phyloP scores from a whole-genome alignment of 2,797 vertebrate species.

The Leucoraja ocellata region DNA sequence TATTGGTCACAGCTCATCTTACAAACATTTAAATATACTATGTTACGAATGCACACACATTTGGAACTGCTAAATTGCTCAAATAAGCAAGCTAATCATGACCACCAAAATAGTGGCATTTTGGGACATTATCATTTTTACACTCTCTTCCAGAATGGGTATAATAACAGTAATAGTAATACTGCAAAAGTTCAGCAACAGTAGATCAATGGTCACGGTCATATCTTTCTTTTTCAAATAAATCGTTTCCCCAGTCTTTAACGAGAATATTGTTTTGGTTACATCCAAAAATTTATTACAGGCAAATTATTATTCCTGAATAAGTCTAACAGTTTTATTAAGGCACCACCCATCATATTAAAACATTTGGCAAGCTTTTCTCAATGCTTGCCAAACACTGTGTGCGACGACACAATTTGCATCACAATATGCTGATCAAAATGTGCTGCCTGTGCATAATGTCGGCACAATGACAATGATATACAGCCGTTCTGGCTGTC shows the following conservation, averaged over 20 bases:
- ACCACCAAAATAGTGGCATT: background rate
- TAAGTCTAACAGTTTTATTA: background rate
- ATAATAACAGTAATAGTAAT: background rate
- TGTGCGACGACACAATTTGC: constrained; percentile 16
- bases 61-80: background rate
- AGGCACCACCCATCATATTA: background rate
- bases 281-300: background rate
- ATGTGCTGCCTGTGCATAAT: constrained; percentile 12
- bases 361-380: constrained; percentile 9
- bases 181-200: background rate
- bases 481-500: constrained; percentile 30
- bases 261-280: background rate
- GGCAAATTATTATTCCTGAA: background rate
- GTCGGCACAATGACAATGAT: constrained; percentile 27
- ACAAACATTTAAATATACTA: background rate
- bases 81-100: background rate
- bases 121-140: background rate
- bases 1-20: background rate
- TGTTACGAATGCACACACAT: background rate
- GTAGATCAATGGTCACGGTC: background rate
- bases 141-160: background rate
- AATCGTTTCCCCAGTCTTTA: background rate
- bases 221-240: background rate
- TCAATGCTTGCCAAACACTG: background rate
- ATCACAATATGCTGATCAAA: constrained; percentile 29